Percentiles rank a stretch among this genome's conserved stretches.
Conservation (phyloP, 2,888 invertebrate species). For the Tetanocera ferruginea region DNA sequence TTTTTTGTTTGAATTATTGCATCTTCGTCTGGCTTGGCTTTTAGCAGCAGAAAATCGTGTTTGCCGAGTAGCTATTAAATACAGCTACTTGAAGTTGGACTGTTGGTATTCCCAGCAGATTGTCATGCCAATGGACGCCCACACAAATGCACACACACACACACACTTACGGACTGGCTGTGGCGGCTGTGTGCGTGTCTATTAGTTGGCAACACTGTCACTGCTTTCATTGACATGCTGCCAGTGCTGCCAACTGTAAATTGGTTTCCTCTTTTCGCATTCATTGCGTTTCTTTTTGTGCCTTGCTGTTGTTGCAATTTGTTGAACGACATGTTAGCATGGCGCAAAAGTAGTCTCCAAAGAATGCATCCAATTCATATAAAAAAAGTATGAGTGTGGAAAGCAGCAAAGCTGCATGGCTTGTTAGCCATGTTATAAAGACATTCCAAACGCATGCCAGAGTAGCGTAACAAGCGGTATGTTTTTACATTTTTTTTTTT, state of each 20-base stretch:
- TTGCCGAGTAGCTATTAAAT: neutral
- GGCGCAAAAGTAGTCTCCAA: neutral
- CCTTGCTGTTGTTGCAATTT: constrained; percentile 8
- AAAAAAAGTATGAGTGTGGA: neutral
- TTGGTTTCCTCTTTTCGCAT: constrained; percentile 18
- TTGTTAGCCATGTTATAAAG: neutral
- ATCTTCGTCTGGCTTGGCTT: constrained; percentile 14
- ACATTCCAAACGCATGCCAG: neutral
- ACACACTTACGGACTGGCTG: neutral
- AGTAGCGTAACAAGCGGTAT: neutral
- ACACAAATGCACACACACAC: neutral
- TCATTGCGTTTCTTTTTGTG: neutral
- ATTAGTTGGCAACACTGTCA: neutral
- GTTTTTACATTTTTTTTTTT: neutral
- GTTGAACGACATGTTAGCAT: constrained; percentile 16
- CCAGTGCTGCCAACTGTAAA: constrained; percentile 18
- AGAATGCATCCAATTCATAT: neutral
- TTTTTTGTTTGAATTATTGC: neutral
- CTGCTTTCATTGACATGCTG: constrained; percentile 10
- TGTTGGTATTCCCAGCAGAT: neutral
- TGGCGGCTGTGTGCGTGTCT: neutral
- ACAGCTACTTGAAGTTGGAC: neutral
- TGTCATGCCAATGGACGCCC: neutral
- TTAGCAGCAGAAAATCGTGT: neutral
- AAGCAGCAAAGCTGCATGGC: neutral